phyloP scores from a whole-genome alignment of 2,797 vertebrate genomes.

The Australoheros facetus region DNA sequence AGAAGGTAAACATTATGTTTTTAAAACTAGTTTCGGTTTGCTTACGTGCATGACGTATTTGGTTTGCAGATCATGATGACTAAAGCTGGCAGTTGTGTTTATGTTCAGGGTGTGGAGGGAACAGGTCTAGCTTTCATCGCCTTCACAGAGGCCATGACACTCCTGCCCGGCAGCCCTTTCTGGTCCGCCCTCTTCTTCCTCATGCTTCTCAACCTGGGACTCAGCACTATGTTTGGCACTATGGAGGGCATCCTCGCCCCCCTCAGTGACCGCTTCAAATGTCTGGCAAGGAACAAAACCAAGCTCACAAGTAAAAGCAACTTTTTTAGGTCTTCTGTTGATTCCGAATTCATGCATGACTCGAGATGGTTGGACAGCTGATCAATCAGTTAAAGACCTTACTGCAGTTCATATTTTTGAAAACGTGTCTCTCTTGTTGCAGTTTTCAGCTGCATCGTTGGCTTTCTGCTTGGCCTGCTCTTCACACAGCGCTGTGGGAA shows the following conservation, averaged over 20 bases:
- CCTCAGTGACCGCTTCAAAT: slow-evolving; percentile 83
- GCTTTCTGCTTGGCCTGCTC: slow-evolving; percentile 84
- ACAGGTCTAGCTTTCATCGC: slow-evolving; percentile 83
- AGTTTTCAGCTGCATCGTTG: slow-evolving; percentile 79
- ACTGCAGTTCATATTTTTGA: too few relatives aligned
- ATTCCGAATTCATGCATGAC: accelerated
- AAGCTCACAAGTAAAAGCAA: slow-evolving; percentile 74
- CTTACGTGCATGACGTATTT: neutral
- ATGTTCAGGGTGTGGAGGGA: slow-evolving; percentile 80
- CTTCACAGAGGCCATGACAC: slow-evolving; percentile 85
- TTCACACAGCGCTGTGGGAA: slow-evolving; percentile 86
- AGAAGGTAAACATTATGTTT: slow-evolving; percentile 57
- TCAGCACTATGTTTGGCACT: slow-evolving; percentile 85
- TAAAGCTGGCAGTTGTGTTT: neutral
- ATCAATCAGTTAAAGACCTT: neutral
- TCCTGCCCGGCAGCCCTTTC: slow-evolving; percentile 83
- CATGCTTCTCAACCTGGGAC: slow-evolving; percentile 83
- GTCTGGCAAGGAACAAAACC: slow-evolving; percentile 78
- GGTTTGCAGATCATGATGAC: neutral
- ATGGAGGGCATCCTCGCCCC: slow-evolving; percentile 87
- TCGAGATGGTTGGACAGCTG: neutral
- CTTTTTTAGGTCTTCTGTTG: neutral
- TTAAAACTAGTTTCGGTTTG: neutral
- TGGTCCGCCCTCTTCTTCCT: slow-evolving; percentile 88
- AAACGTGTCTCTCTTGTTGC: neutral